phyloP scores from a whole-genome alignment of 2,113 vertebrate species.

The Cinclus cinclus region DNA sequence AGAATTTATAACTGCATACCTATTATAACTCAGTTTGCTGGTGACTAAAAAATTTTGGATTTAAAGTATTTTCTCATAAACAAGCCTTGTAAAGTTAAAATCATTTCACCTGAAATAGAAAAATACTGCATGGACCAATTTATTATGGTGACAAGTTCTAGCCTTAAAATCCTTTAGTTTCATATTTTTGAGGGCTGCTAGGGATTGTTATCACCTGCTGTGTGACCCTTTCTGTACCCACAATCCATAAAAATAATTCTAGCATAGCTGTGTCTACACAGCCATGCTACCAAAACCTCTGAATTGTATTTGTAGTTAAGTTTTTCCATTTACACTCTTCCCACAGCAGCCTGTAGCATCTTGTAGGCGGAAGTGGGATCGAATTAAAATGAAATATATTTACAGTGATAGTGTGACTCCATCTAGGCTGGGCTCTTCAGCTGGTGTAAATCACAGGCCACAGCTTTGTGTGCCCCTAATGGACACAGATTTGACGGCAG shows the following conservation, averaged over 20 bases:
- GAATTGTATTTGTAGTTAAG: not conserved
- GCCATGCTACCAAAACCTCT: not conserved
- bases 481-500: not conserved
- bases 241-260: not conserved
- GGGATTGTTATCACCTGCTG: not conserved
- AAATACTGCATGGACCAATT: not conserved
- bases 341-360: not conserved
- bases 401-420: not conserved
- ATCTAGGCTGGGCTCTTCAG: not conserved
- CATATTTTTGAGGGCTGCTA: not conserved
- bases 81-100: not conserved
- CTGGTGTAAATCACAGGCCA: not conserved
- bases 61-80: not conserved
- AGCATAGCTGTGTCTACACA: not conserved
- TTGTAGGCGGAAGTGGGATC: not conserved
- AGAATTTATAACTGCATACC: not conserved
- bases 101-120: not conserved
- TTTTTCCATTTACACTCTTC: not conserved
- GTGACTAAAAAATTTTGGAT: not conserved
- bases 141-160: not conserved
- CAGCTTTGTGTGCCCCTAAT: not conserved
- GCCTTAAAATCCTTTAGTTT: not conserved
- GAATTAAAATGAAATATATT: not conserved
- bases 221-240: not conserved
- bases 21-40: not conserved